Evolutionary conservation across 2,113 vertebrate genomes (phyloP), one percentile per base, ranked within the genome.

Genomic region (Chamaea fasciata): DNA sequence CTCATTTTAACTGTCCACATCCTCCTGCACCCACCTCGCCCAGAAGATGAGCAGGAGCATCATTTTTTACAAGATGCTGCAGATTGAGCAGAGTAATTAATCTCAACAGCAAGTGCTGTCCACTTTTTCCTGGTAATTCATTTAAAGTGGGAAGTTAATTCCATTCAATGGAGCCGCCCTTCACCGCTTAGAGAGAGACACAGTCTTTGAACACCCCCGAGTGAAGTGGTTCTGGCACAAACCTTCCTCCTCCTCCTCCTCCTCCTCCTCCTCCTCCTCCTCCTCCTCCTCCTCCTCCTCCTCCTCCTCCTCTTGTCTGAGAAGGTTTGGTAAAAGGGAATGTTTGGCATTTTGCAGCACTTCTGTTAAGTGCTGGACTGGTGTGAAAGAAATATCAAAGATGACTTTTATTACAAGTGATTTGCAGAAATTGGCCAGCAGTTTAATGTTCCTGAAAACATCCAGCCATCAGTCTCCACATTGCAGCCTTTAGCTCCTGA

Each of bases 1-100:
- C 10, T 21, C 10, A 3, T 70, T 91, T 79, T 55, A 0, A 0
- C 67, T 73, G 39, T 28, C n/a, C 22, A 10, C 1, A 1, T 37
- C n/a, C 28, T 86, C 39, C 71, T 41, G 37, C n/a, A 57, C 30
- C 35, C 39, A n/a, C 60, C 24, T 53, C 49, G 35, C 42, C 68
- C 62, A 50, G 57, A 42, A 79, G 31, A 39, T 42, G 42, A 82
- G 41, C 18, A 39, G 56, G 11, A 87, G 20, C 1, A 0, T 11
- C 0, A 0, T 14, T 88, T 68, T 60, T 20, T 69, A 83, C 19
- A 37, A 44, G 50, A 37, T 11, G 23, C 50, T 46, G 26, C 1
- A 10, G 27, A 7, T 53, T 44, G 44, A 56, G 37, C 53, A 44
- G 33, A 74, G 50, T 1, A 1, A n/a, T n/a, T n/a, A n/a, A 64